A percentile compares a stretch with the other conserved stretches of the same genome.
Evolutionary conservation across 2,797 vertebrate species (phyloP).

Genomic region (Falco novaeseelandiae): DNA sequence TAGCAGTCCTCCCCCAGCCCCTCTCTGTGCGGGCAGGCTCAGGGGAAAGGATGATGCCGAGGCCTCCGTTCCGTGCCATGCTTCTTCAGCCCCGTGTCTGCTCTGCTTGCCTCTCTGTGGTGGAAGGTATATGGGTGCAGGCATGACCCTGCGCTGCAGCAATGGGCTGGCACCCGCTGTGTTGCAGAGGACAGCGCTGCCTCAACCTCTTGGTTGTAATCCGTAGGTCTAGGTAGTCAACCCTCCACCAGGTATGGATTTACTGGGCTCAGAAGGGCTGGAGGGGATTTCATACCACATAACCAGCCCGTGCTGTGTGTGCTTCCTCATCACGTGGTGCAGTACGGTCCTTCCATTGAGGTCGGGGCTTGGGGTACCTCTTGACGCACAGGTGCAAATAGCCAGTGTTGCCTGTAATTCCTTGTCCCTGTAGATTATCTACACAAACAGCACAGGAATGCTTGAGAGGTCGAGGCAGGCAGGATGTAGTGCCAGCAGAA

Average conservation of each 20-base stretch:
- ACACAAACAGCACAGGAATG: background rate
- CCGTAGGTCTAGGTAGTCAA: background rate
- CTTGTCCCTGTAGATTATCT: background rate
- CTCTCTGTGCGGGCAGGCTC: background rate
- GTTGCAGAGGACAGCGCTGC: background rate
- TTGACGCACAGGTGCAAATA: background rate
- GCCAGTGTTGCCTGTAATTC: background rate
- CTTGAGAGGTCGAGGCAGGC: background rate
- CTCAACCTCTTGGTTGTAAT: background rate
- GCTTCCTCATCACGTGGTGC: background rate
- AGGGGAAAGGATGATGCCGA: rapidly evolving
- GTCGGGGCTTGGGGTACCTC: background rate
- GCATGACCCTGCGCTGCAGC: background rate
- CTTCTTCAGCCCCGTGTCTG: background rate
- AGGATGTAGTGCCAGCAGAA: background rate
- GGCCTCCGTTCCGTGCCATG: background rate
- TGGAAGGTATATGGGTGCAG: rapidly evolving
- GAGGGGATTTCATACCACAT: background rate
- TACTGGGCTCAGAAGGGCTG: background rate
- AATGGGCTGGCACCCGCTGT: background rate
- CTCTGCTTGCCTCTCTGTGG: rapidly evolving
- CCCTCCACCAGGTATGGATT: background rate
- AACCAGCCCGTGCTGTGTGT: rapidly evolving
- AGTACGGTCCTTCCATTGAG: background rate
- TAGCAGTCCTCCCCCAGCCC: background rate